Percentiles rank a stretch among this genome's conserved stretches.
phyloP scores from a whole-genome alignment of 2,113 vertebrate species.

The Colius striatus region DNA sequence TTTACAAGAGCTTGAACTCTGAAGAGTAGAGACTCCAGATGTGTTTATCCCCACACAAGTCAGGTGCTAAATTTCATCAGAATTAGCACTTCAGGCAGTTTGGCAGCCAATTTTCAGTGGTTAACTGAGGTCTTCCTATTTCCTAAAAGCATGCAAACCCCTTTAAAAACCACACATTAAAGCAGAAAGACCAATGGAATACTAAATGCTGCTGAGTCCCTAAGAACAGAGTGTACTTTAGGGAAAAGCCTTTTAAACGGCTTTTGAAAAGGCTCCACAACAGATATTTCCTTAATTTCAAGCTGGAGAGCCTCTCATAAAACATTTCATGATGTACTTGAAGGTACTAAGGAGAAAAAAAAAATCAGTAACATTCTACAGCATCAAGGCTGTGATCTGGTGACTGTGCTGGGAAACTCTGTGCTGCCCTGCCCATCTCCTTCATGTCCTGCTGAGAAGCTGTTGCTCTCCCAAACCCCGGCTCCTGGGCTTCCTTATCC shows the following conservation, averaged over 20 bases:
- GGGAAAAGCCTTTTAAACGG: neutral
- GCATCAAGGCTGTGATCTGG: neutral
- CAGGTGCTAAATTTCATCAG: slow-evolving; percentile 62
- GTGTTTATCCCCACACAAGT: slow-evolving; percentile 33
- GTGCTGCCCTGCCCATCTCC: neutral
- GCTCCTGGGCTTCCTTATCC: neutral
- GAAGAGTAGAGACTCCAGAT: slow-evolving; percentile 35
- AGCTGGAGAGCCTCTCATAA: neutral
- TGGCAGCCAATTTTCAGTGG: slow-evolving; percentile 28
- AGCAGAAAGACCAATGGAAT: neutral
- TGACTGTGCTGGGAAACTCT: neutral
- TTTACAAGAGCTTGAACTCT: neutral
- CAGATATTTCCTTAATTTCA: slow-evolving; percentile 18
- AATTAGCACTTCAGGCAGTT: slow-evolving; percentile 42
- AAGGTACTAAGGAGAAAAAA: neutral
- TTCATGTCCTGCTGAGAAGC: accelerated
- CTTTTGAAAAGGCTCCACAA: neutral
- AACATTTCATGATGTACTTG: neutral
- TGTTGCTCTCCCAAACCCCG: accelerated
- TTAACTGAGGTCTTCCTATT: neutral
- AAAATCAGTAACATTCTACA: neutral
- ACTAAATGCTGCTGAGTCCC: neutral
- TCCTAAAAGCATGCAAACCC: neutral
- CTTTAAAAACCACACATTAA: slow-evolving; percentile 3
- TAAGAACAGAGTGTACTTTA: slow-evolving; percentile 1